Conservation (phyloP, 2,113 vertebrate genomes). For the Ochotona princeps region DNA sequence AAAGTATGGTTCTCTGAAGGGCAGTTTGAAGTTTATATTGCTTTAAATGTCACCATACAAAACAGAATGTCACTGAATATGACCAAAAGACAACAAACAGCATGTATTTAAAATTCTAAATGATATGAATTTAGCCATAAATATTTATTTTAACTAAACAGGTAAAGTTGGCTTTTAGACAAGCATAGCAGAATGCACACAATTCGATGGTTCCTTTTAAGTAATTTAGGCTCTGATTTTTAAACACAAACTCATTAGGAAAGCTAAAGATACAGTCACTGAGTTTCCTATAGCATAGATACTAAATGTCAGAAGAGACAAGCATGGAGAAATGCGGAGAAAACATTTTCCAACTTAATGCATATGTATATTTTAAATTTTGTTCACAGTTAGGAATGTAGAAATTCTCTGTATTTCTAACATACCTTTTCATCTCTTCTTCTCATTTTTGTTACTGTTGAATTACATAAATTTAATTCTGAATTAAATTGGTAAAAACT, state of each 20-base stretch:
- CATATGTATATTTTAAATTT: neutral
- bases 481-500: neutral
- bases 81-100: constrained; percentile 63
- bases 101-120: constrained; percentile 47
- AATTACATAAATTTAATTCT: neutral
- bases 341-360: neutral
- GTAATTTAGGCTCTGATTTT: neutral
- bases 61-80: constrained; percentile 57
- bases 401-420: neutral
- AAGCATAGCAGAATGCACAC: constrained; percentile 49
- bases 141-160: constrained; percentile 50
- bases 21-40: constrained; percentile 80
- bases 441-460: neutral
- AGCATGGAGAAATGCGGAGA: neutral
- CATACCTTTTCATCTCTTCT: neutral
- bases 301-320: neutral
- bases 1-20: constrained; percentile 82
- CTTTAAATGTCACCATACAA: constrained; percentile 71
- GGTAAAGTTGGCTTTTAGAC: constrained; percentile 51
- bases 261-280: neutral
- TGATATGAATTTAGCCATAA: constrained; percentile 49
- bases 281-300: neutral
- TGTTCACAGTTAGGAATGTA: neutral
- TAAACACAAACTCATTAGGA: neutral
- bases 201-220: neutral